Evolutionary conservation across 1,140 invertebrate genomes (phyloP).

Genomic region (Drosophila asahinai): DNA sequence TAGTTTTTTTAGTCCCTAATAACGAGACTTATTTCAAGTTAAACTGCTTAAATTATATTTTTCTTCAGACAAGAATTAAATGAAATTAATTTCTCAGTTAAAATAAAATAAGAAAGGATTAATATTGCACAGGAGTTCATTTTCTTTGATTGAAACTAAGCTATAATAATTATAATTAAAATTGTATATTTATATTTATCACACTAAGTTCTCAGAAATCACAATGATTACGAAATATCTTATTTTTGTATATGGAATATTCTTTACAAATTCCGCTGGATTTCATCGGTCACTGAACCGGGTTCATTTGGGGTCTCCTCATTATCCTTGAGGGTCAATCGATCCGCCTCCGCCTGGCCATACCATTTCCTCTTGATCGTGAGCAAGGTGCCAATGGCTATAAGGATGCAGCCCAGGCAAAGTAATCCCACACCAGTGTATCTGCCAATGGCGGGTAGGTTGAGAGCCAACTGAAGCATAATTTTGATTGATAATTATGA

Average conservation of each 20-base stretch:
- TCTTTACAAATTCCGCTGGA: not conserved
- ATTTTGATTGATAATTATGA: too few species aligned
- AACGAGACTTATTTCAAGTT: too few species aligned
- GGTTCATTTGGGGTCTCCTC: slow-evolving; percentile 7
- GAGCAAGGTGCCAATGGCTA: slow-evolving; percentile 47
- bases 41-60: too few species aligned
- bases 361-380: slow-evolving; percentile 66
- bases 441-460: slow-evolving; percentile 59
- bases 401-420: slow-evolving; percentile 60
- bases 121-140: too few species aligned
- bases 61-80: too few species aligned
- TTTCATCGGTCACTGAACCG: not conserved
- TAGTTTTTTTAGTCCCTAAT: too few species aligned
- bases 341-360: slow-evolving; percentile 58
- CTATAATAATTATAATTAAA: not conserved
- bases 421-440: slow-evolving; percentile 67
- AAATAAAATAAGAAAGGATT: too few species aligned
- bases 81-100: too few species aligned
- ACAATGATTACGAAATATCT: not conserved
- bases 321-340: slow-evolving; percentile 40
- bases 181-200: slow-evolving; percentile 16
- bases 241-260: not conserved
- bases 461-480: slow-evolving; percentile 58
- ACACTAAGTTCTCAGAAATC: slow-evolving; percentile 10
- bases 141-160: too few species aligned